These are phyloP conservation scores for Xiphorhynchus erythropygius DNA, from an alignment of 2,797 vertebrate species.

Conservation along the genomic window DNA sequence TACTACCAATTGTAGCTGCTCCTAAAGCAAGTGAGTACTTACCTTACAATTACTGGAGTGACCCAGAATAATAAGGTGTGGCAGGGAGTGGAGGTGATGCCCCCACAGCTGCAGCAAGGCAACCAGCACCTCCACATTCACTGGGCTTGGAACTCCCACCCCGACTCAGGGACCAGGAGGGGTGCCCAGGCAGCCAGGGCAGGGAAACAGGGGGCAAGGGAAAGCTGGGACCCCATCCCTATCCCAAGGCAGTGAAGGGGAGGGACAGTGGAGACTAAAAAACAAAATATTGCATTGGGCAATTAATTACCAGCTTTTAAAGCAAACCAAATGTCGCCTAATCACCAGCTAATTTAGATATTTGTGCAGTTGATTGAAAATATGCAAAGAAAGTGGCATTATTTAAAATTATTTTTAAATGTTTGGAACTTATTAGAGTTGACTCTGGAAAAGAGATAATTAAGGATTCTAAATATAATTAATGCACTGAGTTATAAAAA, in stretches of 20 bases:
- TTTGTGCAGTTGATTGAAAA: slow-evolving; percentile 61
- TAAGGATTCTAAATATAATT: slow-evolving; percentile 67
- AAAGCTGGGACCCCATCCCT: background rate
- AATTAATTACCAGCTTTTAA: slow-evolving; percentile 10
- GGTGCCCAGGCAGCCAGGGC: accelerated
- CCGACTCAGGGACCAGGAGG: background rate
- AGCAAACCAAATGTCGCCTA: background rate
- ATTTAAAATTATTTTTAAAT: slow-evolving; percentile 63
- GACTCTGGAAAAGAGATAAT: slow-evolving; percentile 50
- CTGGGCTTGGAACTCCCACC: background rate
- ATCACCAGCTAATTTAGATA: slow-evolving; percentile 62
- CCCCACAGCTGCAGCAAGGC: background rate
- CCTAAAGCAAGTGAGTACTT: background rate
- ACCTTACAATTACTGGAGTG: background rate
- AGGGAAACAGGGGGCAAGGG: background rate
- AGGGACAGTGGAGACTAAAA: background rate
- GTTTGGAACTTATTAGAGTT: slow-evolving; percentile 55
- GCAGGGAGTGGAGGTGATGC: background rate
- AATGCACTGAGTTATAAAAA: slow-evolving; percentile 62
- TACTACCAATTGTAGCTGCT: background rate
- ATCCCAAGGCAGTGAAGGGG: background rate
- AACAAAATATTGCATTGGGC: background rate
- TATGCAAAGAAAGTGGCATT: slow-evolving; percentile 57
- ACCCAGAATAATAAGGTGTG: background rate
- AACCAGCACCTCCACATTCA: accelerated